Evolutionary conservation across 2,113 vertebrate genomes (phyloP), one percentile per base, ranked within the genome.

Genomic region (Apodemus speciosus): DNA sequence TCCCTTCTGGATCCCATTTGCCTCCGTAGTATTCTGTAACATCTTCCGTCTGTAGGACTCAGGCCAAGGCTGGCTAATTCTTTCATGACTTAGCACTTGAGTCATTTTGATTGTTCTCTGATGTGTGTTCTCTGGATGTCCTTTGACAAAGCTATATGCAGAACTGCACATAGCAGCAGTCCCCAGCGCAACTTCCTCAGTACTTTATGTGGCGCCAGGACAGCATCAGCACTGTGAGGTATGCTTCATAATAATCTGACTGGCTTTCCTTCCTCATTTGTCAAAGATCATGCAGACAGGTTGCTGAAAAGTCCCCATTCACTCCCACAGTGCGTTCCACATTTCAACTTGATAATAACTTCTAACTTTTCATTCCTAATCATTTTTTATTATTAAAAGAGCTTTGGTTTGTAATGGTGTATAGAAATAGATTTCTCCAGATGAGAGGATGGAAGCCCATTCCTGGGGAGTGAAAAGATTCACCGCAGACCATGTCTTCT

Each of bases 1-100:
- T 97, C 75, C 79, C 77, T 97, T 96, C 91, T 96, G 95, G 95
- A 97, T 96, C 87, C 96, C 88, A 96, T 97, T 98, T 85, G 9
- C 32, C 38, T 86, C 69, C 2, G 9, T 75, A 84, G 87, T 92
- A 95, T 92, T 94, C 46, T 51, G 95, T 95, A 93, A 89, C 84
- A 62, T 97, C 86, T 95, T 97, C 95, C 88, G 9, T 71, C 79
- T 96, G 11, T 11, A 93, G 71, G 95, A 92, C 88, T 95, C 64
- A 71, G 73, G 66, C 95, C 94, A 97, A 60, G 43, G 32, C 38
- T 91, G 85, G 86, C 83, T 96, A 96, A 96, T 93, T 62, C 86
- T 94, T 58, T 96, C 91, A 68, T 95, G 95, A 96, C 97, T 97
- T 95, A 11, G 90, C 92, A 77, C 93, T 72, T 94, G 97, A 95